Conservation (phyloP, 2,888 invertebrate species). For the Drosophila trichaetosa region DNA sequence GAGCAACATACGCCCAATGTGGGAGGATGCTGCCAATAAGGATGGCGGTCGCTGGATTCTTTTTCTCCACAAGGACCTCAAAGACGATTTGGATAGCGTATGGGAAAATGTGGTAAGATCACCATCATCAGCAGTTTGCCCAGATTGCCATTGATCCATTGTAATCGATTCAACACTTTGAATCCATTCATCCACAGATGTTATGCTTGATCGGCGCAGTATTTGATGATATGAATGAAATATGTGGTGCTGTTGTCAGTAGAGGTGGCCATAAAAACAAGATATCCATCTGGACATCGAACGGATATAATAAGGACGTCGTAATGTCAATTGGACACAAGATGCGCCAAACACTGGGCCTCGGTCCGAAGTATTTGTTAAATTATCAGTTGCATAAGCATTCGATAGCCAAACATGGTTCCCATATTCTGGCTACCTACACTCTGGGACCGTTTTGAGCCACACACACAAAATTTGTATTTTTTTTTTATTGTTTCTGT, state of each 20-base stretch:
- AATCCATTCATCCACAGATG: neutral
- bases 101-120: constrained; percentile 1
- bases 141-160: no score
- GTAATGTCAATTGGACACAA: neutral
- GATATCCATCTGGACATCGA: constrained; percentile 1
- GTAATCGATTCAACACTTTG: neutral
- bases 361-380: neutral
- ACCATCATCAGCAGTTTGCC: neutral
- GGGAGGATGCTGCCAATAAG: constrained; percentile 1
- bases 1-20: neutral
- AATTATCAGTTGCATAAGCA: neutral
- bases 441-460: neutral
- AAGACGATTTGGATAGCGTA: neutral
- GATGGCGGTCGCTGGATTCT: constrained; percentile 6
- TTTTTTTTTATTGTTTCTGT: no score
- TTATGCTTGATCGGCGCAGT: neutral
- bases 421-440: neutral
- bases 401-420: neutral
- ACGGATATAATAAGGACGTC: neutral
- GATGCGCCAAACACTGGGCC: neutral
- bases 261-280: neutral
- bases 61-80: neutral
- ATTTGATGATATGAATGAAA: constrained; percentile 1
- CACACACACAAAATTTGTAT: no score
- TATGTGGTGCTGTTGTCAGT: constrained; percentile 4